phyloP scores from a whole-genome alignment of 1,140 invertebrate genomes.

The Brachionus rubens region DNA sequence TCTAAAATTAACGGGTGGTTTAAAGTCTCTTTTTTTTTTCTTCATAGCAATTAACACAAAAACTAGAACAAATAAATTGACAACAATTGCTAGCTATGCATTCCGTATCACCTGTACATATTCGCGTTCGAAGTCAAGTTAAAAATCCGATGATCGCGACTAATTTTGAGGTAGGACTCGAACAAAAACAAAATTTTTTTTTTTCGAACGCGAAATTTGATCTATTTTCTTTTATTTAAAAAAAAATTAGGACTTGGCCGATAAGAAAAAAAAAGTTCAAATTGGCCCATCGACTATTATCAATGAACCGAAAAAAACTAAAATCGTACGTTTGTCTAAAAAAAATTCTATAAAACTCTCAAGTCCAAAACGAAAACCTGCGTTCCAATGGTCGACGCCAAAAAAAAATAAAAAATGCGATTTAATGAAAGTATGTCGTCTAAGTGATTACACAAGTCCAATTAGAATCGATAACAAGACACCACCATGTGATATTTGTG shows the following conservation, averaged over 20 bases:
- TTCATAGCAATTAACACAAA: neutral
- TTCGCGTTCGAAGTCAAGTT: neutral
- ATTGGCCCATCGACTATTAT: constrained; percentile 13
- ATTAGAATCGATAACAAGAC: neutral
- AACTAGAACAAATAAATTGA: constrained; percentile 4
- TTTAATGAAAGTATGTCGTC: constrained; percentile 1
- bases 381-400: neutral
- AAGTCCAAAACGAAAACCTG: constrained; percentile 1
- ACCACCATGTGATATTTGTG: neutral
- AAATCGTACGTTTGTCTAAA: neutral
- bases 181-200: neutral
- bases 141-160: constrained; percentile 25
- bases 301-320: neutral
- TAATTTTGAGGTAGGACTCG: constrained; percentile 28
- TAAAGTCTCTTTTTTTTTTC: too few species aligned
- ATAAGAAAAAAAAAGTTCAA: constrained; percentile 36
- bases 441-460: neutral
- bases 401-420: constrained; percentile 16
- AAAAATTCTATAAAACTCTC: neutral
- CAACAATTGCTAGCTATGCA: too few species aligned
- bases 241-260: constrained; percentile 14
- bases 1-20: too few species aligned
- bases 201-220: too few species aligned
- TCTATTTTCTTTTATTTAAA: too few species aligned
- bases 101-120: constrained; percentile 37